Conservation (phyloP, 2,797 vertebrate genomes). For the Scyliorhinus canicula region DNA sequence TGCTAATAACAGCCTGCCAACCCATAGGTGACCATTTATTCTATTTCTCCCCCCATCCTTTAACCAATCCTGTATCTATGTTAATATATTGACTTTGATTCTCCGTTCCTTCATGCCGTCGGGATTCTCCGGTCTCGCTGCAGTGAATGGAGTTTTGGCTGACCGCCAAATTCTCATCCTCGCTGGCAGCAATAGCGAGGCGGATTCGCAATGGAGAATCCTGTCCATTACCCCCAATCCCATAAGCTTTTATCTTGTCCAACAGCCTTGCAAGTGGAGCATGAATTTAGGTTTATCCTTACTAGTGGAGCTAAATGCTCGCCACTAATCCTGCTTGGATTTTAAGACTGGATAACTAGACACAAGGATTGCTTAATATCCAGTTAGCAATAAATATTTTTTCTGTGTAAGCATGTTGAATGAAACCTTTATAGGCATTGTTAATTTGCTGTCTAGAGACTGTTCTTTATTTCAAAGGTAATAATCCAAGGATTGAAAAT, state of each 20-base stretch:
- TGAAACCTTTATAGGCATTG: background rate
- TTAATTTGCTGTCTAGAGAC: background rate
- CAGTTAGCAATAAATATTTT: background rate
- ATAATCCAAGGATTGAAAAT: background rate
- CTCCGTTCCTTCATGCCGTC: too few species aligned
- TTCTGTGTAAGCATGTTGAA: background rate
- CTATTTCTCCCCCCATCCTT: background rate
- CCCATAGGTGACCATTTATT: background rate
- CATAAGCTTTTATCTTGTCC: background rate
- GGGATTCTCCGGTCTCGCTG: too few species aligned
- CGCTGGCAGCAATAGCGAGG: too few species aligned
- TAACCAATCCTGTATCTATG: background rate
- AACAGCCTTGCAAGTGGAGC: background rate
- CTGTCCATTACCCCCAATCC: background rate
- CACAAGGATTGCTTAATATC: background rate
- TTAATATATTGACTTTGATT: too few species aligned
- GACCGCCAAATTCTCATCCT: too few species aligned
- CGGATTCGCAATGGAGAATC: too few species aligned
- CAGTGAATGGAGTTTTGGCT: too few species aligned
- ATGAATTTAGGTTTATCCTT: background rate
- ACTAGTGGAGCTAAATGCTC: background rate
- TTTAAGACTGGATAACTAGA: background rate
- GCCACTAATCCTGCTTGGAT: background rate
- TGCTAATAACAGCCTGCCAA: background rate
- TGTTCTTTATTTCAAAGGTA: conserved; percentile 1